These are phyloP conservation scores for Hydrozoanthus gracilis DNA, from an alignment of 92 coral and sea anemone species.

Conservation along the genomic window DNA sequence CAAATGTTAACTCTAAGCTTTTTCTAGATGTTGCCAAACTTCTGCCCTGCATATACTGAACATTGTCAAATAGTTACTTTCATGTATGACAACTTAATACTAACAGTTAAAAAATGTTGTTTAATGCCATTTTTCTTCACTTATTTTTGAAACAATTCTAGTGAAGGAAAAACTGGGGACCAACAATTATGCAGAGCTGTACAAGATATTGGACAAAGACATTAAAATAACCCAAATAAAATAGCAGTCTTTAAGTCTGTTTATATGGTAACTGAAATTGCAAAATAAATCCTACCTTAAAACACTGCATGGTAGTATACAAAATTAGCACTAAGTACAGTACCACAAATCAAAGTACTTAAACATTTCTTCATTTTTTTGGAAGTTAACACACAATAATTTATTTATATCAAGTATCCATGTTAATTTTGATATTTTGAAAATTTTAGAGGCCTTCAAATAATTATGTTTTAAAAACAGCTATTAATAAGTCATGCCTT, in stretches of 20 bases:
- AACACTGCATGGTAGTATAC: neutral
- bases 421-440: neutral
- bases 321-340: neutral
- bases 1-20: neutral
- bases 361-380: neutral
- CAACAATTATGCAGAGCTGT: neutral
- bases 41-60: conserved; percentile 7
- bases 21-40: neutral
- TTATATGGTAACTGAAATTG: neutral
- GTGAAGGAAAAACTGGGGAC: conserved; percentile 15
- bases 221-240: conserved; percentile 1
- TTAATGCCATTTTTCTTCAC: neutral
- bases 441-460: too few relatives aligned
- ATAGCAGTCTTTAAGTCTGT: conserved; percentile 11
- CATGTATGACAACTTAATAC: neutral
- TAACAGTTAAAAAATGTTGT: conserved; percentile 5
- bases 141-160: conserved; percentile 4
- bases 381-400: conserved; percentile 12
- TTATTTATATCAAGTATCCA: neutral
- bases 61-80: conserved; percentile 5
- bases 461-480: too few relatives aligned
- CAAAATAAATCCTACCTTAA: too few relatives aligned
- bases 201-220: conserved; percentile 8
- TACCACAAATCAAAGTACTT: too few relatives aligned
- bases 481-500: too few relatives aligned